A percentile compares a stretch with the other conserved stretches of the same genome.
Evolutionary conservation across 2,113 vertebrate genomes (phyloP).

Genomic region (Nothocercus julius): DNA sequence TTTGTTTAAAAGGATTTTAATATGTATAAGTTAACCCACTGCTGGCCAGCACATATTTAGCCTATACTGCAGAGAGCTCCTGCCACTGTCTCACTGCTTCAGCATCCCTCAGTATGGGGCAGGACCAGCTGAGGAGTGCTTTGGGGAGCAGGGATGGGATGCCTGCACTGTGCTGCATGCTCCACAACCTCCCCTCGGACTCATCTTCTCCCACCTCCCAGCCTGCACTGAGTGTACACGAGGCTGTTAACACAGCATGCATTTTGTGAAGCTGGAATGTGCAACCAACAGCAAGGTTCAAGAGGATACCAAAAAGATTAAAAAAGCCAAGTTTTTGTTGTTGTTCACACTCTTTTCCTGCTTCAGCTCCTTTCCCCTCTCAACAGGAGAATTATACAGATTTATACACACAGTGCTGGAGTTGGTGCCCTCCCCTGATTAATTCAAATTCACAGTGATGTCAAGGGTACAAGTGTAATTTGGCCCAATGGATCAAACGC

Average conservation of each 20-base stretch:
- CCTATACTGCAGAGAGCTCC: neutral
- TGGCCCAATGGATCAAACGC: neutral
- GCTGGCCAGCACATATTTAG: neutral
- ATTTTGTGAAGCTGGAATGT: neutral
- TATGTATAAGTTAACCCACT: rapidly evolving
- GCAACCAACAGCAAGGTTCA: rapidly evolving
- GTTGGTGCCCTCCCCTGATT: neutral
- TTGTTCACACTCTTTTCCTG: neutral
- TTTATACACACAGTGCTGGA: neutral
- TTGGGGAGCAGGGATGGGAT: neutral
- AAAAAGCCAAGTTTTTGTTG: neutral
- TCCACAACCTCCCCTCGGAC: neutral
- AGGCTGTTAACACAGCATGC: neutral
- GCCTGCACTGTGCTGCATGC: neutral
- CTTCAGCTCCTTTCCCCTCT: neutral
- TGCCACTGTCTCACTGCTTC: neutral
- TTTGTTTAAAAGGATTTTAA: neutral
- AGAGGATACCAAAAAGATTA: neutral
- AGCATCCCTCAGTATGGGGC: neutral
- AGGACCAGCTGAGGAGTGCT: neutral
- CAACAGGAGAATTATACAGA: neutral
- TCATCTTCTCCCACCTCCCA: neutral
- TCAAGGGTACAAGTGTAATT: neutral
- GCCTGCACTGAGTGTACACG: neutral
- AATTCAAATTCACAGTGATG: conserved; percentile 8